Conservation (phyloP, 2,113 vertebrate species). For the Notiomystis cincta region DNA sequence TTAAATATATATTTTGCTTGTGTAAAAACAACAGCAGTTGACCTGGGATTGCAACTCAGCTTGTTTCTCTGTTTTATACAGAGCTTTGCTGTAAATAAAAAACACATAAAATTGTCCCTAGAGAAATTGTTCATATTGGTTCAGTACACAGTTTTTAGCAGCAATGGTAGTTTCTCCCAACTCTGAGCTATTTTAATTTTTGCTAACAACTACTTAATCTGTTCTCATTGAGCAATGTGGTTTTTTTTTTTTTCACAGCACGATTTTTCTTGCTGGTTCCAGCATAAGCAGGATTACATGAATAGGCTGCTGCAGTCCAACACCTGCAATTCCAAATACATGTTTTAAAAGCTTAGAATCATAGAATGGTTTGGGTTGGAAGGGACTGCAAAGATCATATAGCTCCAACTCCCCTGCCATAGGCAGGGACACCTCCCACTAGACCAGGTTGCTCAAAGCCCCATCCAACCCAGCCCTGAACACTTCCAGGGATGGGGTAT, state of each 20-base stretch:
- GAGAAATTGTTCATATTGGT: not conserved
- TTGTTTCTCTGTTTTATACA: not conserved
- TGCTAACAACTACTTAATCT: not conserved
- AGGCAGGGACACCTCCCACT: not conserved
- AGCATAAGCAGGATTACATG: not conserved
- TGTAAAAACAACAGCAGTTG: slow-evolving; percentile 12
- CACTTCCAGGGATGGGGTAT: not conserved
- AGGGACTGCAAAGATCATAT: not conserved
- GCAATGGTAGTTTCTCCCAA: not conserved
- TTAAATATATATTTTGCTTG: slow-evolving; percentile 8
- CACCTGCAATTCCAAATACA: not conserved
- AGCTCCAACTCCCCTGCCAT: not conserved
- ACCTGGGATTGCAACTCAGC: not conserved
- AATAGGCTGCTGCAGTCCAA: not conserved
- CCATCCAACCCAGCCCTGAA: not conserved
- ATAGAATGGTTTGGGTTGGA: not conserved
- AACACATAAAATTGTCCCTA: not conserved
- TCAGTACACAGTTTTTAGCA: not conserved
- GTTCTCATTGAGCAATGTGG: not conserved
- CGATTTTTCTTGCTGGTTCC: not conserved
- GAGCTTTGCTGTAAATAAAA: slow-evolving; percentile 11
- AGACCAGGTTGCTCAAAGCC: not conserved
- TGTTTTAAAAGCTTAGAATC: not conserved
- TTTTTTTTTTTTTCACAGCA: not conserved
- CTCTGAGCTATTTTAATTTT: not conserved